phyloP scores from a whole-genome alignment of 2,113 vertebrate species.

The Labeo rohita region DNA sequence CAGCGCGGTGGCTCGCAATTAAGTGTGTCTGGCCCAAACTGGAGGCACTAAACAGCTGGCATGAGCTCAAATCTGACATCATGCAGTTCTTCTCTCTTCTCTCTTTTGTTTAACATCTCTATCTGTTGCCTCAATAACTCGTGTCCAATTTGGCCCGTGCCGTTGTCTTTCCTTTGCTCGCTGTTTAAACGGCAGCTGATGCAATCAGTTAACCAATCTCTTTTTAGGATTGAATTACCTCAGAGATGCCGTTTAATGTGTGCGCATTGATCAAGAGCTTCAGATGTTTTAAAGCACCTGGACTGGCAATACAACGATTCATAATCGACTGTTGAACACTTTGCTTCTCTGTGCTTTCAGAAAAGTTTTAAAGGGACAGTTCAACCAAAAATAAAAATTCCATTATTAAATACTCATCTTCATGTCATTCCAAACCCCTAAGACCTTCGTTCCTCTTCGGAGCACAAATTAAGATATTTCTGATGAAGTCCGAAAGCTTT shows the following conservation, averaged over 20 bases:
- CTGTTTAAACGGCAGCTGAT: conserved; percentile 41
- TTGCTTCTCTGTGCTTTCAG: neutral
- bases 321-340: neutral
- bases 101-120: conserved; percentile 52
- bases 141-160: conserved; percentile 46
- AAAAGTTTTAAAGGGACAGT: neutral
- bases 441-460: too few relatives aligned
- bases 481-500: too few relatives aligned
- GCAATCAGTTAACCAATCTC: conserved; percentile 42
- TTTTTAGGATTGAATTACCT: conserved; percentile 14
- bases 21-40: conserved; percentile 84
- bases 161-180: neutral
- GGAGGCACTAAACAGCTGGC: conserved; percentile 89
- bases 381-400: too few relatives aligned
- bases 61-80: conserved; percentile 91
- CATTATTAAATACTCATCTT: too few relatives aligned
- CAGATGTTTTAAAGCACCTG: neutral
- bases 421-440: too few relatives aligned
- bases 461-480: too few relatives aligned
- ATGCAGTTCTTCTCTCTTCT: conserved; percentile 67
- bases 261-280: neutral
- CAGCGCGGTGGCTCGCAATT: conserved; percentile 75
- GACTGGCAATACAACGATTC: neutral
- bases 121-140: conserved; percentile 47
- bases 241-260: conserved; percentile 4